Base-by-base conservation (phyloP, 2,888 invertebrate species). In the Pristionchus entomophagus region DNA sequence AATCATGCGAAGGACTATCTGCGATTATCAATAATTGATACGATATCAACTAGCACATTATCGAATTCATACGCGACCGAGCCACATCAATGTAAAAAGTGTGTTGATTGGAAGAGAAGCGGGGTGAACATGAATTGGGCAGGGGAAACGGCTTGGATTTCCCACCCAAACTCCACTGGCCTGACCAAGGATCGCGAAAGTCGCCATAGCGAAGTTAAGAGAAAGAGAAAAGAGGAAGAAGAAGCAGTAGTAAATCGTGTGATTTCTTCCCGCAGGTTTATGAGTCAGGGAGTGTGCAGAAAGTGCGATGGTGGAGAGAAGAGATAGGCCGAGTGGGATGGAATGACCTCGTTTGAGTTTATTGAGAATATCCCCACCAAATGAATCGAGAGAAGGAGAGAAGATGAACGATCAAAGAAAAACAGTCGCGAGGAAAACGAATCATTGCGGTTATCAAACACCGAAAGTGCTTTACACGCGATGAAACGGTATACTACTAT, bases 331-430 rank as follows among this genome's bases (percentile, higher is more conserved):
- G 14, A n/a, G n/a, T 22, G 65, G 38, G 69, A 69, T 69, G 41
- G 69, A 38, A 22, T 73, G 73, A 73, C 73, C 73, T 73, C 73
- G 73, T 73, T 73, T 41, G 41, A 73, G 73, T 73, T 73, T 73
- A 73, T 73, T 41, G 41, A 73, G 73, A 73, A 73, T 73, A 73
- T 73, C 73, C 65, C 62, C 73, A 22, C n/a, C 73, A 73, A 73
- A 73, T 73, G 73, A 73, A 73, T 41, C 73, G 73, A 69, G 65
- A 38, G 65, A 35, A 32, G 8, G 65, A 22, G 59, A 1, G 59
- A 65, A 65, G 65, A 65, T 65, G 41, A 73, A 73, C 73, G 73
- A 73, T 8, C 73, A 8, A 3, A 12, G 29, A 49, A 78, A 51
- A 51, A 78, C 32, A 51, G 69, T n/a, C n/a, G 73, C 73, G n/a